These are phyloP conservation scores for Colossoma macropomum DNA, from an alignment of 2,113 vertebrate genomes.

Conservation along the genomic window DNA sequence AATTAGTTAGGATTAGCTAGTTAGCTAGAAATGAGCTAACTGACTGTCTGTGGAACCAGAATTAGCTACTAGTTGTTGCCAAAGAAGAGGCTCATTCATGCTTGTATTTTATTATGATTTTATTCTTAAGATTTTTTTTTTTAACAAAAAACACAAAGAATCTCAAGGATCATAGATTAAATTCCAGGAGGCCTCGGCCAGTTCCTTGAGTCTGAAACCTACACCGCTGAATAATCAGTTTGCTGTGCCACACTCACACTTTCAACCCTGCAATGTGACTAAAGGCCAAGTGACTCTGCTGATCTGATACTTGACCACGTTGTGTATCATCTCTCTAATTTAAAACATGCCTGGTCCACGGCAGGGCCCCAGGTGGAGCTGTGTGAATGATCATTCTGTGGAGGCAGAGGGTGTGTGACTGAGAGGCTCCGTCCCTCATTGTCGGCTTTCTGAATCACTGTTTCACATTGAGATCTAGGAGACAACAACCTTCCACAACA, in stretches of 20 bases:
- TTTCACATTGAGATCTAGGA: slow-evolving; percentile 51
- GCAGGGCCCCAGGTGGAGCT: slow-evolving; percentile 35
- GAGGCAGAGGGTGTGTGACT: slow-evolving; percentile 1
- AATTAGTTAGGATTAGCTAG: too few species aligned
- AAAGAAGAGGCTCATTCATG: too few species aligned
- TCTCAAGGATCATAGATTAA: too few species aligned
- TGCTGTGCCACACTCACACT: background rate
- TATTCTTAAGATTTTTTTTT: too few species aligned
- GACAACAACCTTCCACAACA: slow-evolving; percentile 43
- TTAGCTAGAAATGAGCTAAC: too few species aligned
- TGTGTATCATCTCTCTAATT: background rate
- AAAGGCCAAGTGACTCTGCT: background rate
- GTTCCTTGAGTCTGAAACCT: too few species aligned
- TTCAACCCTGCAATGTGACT: too few species aligned
- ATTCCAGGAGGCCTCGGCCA: too few species aligned
- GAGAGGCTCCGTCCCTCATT: slow-evolving; percentile 39
- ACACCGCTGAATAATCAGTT: background rate
- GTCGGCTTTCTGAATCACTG: slow-evolving; percentile 41
- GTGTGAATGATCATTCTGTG: slow-evolving; percentile 22
- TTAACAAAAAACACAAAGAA: too few species aligned
- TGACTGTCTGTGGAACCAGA: too few species aligned
- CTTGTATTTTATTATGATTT: too few species aligned
- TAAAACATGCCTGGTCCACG: background rate
- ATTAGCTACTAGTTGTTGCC: too few species aligned
- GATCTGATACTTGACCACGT: background rate